phyloP scores from a whole-genome alignment of 2,113 vertebrate species.

The Menidia beryllina region DNA sequence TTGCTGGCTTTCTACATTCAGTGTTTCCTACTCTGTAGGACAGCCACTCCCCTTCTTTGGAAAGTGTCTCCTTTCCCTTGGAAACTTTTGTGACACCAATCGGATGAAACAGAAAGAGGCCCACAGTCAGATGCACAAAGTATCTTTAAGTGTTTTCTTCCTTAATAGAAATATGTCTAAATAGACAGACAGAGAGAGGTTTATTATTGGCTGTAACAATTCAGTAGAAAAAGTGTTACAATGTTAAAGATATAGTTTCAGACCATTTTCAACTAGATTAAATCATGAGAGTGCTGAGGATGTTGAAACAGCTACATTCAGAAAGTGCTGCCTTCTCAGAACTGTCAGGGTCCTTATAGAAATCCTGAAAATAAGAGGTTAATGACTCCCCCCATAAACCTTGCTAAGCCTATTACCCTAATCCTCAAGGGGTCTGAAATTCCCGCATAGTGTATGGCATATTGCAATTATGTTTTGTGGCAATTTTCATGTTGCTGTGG shows the following conservation, averaged over 20 bases:
- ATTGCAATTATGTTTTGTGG: no score
- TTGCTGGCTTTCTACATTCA: neutral
- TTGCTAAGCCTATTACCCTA: no score
- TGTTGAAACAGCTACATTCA: no score
- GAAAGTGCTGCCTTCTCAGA: no score
- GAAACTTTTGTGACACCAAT: slow-evolving; percentile 14
- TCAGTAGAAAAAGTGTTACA: neutral
- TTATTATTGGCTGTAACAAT: neutral
- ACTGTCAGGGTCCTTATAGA: no score
- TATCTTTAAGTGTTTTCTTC: neutral
- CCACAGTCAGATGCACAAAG: neutral
- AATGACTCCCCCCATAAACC: no score
- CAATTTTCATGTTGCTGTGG: no score
- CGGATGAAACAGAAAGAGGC: neutral
- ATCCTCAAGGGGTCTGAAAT: no score
- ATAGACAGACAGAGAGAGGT: neutral
- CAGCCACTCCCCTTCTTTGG: neutral
- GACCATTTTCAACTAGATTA: neutral
- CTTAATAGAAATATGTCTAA: slow-evolving; percentile 1
- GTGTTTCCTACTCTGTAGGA: neutral
- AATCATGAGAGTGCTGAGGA: neutral
- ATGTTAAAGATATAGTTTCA: neutral
- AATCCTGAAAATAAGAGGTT: no score
- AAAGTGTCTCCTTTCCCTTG: neutral
- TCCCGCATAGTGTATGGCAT: no score